Evolutionary conservation across 2,113 vertebrate species (phyloP).

Genomic region (Colius striatus): DNA sequence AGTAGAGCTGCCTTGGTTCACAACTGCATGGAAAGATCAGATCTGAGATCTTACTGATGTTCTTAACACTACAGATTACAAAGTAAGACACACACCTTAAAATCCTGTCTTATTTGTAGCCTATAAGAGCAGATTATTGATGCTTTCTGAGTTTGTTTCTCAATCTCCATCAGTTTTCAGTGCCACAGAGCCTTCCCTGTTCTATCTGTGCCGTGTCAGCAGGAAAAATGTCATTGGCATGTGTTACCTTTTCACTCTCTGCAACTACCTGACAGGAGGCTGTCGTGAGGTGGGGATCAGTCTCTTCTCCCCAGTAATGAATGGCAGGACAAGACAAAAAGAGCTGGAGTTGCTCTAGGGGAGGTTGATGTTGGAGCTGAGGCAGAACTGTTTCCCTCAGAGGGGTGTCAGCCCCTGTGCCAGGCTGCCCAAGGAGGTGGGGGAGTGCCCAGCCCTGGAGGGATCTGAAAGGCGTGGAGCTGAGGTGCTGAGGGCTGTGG

Average conservation of each 20-base stretch:
- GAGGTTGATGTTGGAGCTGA: no score
- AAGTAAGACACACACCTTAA: background rate
- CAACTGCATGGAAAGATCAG: background rate
- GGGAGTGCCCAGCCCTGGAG: no score
- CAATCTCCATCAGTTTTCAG: background rate
- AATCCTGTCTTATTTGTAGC: background rate
- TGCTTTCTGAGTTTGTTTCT: background rate
- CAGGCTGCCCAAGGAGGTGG: no score
- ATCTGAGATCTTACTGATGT: background rate
- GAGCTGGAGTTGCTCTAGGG: no score
- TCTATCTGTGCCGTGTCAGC: background rate
- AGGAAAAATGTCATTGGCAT: background rate
- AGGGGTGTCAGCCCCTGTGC: no score
- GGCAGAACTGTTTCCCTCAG: no score
- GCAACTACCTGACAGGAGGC: no score
- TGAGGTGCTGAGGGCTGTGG: no score
- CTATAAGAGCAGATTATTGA: accelerated
- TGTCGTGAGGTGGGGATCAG: no score
- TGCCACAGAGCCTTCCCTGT: background rate
- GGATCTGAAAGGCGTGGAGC: no score
- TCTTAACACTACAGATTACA: background rate
- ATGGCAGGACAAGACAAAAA: no score
- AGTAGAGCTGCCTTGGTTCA: background rate
- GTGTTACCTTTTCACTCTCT: background rate
- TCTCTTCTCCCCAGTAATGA: no score